Conservation (phyloP, 2,113 vertebrate genomes). For the Lipotes vexillifer region DNA sequence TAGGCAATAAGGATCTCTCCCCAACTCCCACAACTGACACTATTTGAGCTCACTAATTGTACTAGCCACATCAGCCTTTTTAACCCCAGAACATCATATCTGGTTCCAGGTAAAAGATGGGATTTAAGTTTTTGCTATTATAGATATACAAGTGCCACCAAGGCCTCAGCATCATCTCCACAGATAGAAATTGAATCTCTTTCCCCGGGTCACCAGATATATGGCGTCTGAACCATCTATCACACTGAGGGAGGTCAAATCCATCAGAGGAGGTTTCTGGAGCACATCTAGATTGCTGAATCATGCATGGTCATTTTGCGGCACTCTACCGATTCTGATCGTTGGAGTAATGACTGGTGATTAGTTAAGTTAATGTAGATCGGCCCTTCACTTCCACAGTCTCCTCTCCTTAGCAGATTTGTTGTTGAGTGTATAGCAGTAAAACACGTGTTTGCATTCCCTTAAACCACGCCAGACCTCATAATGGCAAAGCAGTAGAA, state of each 20-base stretch:
- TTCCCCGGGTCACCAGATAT: not conserved
- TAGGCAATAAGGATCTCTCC: not conserved
- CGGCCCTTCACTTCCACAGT: not conserved
- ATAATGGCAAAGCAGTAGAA: not conserved
- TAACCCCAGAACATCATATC: not conserved
- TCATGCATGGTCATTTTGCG: not conserved
- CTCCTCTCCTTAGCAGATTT: not conserved
- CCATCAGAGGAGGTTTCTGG: not conserved
- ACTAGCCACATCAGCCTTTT: not conserved
- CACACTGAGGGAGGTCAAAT: not conserved
- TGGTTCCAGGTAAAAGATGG: not conserved
- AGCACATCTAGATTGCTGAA: not conserved
- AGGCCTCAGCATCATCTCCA: not conserved
- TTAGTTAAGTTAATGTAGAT: constrained; percentile 1
- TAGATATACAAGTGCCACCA: not conserved
- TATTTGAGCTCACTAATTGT: not conserved
- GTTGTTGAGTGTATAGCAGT: not conserved
- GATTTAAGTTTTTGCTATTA: not conserved
- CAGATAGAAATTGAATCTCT: not conserved
- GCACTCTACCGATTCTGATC: not conserved
- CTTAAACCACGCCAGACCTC: not conserved
- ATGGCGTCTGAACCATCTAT: not conserved
- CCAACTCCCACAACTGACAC: not conserved
- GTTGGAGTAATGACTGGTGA: not conserved
- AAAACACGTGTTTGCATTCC: not conserved